Evolutionary conservation across 1,140 invertebrate genomes (phyloP).

Genomic region (Colletes gigas): DNA sequence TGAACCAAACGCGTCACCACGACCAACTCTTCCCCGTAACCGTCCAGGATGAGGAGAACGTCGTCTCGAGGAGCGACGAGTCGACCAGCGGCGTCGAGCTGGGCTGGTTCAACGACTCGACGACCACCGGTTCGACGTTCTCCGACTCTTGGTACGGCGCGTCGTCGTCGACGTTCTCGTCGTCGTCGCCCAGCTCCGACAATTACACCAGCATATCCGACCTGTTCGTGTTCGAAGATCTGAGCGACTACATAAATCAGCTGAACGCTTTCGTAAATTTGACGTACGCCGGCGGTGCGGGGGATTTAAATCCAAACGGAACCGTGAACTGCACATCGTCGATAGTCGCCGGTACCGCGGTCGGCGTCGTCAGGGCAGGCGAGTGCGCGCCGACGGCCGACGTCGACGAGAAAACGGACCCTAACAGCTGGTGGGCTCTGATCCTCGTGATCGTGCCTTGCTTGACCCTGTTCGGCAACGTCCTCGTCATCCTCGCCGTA

Average conservation of each 20-base stretch:
- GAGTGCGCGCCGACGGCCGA: constrained; percentile 51
- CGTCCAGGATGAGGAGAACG: constrained; percentile 13
- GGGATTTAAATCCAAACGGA: constrained; percentile 65
- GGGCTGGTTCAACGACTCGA: constrained; percentile 67
- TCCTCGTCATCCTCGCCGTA: constrained; percentile 97
- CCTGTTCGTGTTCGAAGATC: constrained; percentile 77
- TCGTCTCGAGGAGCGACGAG: constrained; percentile 21
- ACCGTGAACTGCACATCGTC: constrained; percentile 70
- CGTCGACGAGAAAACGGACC: constrained; percentile 73
- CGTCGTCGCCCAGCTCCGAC: constrained; percentile 64
- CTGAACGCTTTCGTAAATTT: constrained; percentile 76
- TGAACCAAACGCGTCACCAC: constrained; percentile 2
- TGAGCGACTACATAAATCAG: constrained; percentile 76
- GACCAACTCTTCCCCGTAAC: constrained; percentile 19
- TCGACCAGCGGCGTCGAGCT: constrained; percentile 37
- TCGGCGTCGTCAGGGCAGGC: constrained; percentile 57
- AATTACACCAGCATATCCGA: constrained; percentile 77
- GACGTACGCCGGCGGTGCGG: constrained; percentile 72
- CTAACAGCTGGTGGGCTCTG: constrained; percentile 91
- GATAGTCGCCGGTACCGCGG: constrained; percentile 77
- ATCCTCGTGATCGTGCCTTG: constrained; percentile 94
- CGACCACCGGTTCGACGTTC: constrained; percentile 36
- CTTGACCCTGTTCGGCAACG: constrained; percentile 97
- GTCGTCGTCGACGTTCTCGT: constrained; percentile 3
- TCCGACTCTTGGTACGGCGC: constrained; percentile 7